Base-by-base conservation (phyloP, 2,797 vertebrate genomes). In the Poeciliopsis presidionis region DNA sequence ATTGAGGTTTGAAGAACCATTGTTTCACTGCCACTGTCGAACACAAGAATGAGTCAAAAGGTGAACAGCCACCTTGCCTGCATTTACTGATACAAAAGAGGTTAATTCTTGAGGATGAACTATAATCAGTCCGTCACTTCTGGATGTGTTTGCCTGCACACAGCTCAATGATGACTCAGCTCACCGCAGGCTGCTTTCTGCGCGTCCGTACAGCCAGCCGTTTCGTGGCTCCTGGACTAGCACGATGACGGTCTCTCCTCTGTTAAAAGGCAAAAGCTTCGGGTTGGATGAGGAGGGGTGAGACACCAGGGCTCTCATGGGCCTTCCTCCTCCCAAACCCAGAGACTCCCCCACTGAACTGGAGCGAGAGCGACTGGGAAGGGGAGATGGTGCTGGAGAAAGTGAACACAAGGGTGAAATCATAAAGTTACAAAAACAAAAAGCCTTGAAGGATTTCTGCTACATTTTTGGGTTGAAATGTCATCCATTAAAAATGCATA, bases 151-250 rank as follows among this genome's bases (percentile, higher is more conserved):
- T 41, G 22, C 12, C 63, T 8, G 30, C 5, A 59, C n/a, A 73
- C 12, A 2, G 0, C 1, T 63, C 9, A 22, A 28, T 47, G 0
- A 12, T 63, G 4, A 33, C 47, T 30, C 36, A n/a, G 94, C 97
- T 45, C 92, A 99, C 98, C 90, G 91, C 76, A 97, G 88, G 0
- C 93, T 96, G 88, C 95, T 94, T 89, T 99, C 96, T 57, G 97
- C 95, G 73, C 96, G 97, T 65, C 98, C 98, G 0, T 98, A 99
- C 39, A 99, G 94, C 98, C 98, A 99, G 81, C 98, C 98, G 0
- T 99, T 99, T 69, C 97, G 96, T 0, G 97, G 96, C 47, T 99
- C 97, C 0, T 95, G 96, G 71, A 96, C 96, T 81, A 99, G 93
- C 28, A 99, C 96, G 0, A 82, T 92, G 79, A 99, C 78, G 0